Evolutionary conservation across 2,113 vertebrate species (phyloP).

Genomic region (Litocranius walleri): DNA sequence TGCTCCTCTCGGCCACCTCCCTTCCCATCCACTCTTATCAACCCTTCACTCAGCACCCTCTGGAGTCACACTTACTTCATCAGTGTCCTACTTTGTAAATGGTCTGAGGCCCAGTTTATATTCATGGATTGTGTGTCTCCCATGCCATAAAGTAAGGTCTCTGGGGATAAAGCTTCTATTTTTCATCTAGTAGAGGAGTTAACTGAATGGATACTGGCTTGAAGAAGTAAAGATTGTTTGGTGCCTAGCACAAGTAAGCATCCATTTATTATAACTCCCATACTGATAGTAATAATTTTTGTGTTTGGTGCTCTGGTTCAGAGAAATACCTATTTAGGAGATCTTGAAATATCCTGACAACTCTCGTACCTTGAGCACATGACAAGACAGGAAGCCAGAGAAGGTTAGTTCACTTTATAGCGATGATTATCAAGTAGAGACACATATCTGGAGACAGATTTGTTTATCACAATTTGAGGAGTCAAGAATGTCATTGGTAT

Average conservation of each 20-base stretch:
- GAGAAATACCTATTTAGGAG: not conserved
- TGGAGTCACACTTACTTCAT: not conserved
- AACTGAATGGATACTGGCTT: not conserved
- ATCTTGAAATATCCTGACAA: not conserved
- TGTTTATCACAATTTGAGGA: not conserved
- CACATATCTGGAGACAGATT: not conserved
- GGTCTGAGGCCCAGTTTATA: not conserved
- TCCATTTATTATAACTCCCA: not conserved
- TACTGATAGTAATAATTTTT: not conserved
- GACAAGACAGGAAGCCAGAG: not conserved
- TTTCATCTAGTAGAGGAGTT: not conserved
- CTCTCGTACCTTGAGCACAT: not conserved
- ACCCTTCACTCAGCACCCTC: not conserved
- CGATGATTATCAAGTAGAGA: not conserved
- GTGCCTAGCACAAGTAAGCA: not conserved
- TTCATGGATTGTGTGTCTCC: not conserved
- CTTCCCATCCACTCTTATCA: not conserved
- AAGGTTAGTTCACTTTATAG: not conserved
- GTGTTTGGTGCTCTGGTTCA: not conserved
- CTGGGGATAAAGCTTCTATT: not conserved
- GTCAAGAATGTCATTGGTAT: not conserved
- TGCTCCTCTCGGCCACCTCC: too few species aligned
- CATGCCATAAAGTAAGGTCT: not conserved
- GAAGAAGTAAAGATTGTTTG: not conserved
- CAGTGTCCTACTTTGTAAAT: not conserved